phyloP scores from a whole-genome alignment of 1,140 invertebrate genomes.

The Cephus cinctus region DNA sequence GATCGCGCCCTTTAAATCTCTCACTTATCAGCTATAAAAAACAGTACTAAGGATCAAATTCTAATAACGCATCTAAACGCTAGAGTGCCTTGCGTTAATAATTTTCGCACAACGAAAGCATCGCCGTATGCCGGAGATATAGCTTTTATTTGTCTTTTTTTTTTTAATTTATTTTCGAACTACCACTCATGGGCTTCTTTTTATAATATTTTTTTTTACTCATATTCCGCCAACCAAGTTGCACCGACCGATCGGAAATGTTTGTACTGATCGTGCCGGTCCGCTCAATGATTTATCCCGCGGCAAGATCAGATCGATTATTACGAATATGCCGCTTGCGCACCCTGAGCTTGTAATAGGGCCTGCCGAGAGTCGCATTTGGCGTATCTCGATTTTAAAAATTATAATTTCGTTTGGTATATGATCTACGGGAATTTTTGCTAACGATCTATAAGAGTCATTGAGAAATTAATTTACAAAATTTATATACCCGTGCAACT shows the following conservation, averaged over 20 bases:
- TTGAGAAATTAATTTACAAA: neutral
- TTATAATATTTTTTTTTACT: neutral
- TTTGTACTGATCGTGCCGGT: neutral
- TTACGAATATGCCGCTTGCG: constrained; percentile 42
- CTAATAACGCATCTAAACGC: neutral
- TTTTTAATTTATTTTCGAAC: neutral
- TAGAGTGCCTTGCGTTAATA: neutral
- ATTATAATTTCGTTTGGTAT: neutral
- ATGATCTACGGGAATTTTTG: neutral
- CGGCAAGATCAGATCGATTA: neutral
- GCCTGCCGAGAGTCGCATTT: constrained; percentile 42
- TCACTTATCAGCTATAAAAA: neutral
- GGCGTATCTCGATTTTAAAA: constrained; percentile 31
- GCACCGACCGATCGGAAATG: neutral
- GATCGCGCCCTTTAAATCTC: neutral
- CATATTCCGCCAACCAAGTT: neutral
- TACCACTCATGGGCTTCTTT: neutral
- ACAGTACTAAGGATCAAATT: constrained; percentile 2
- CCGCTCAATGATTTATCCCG: neutral
- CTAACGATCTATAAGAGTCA: neutral
- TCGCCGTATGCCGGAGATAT: no score
- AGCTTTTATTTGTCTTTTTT: constrained; percentile 14
- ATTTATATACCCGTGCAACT: neutral
- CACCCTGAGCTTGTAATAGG: constrained; percentile 42
- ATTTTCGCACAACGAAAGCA: neutral